These are phyloP conservation scores for Pica pica DNA, from an alignment of 2,113 vertebrate genomes.

Conservation along the genomic window DNA sequence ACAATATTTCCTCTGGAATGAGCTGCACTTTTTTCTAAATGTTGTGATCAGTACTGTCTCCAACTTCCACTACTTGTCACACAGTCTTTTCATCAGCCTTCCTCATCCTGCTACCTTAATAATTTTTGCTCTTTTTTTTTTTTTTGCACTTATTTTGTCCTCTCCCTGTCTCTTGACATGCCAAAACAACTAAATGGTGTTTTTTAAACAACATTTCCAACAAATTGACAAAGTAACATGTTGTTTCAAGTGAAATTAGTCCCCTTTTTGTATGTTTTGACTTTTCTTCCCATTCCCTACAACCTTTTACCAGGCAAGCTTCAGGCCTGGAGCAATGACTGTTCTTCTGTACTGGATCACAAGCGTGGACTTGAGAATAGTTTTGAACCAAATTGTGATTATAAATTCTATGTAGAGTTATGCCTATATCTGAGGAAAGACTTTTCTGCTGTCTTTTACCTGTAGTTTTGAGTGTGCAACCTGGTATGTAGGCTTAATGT, in stretches of 20 bases:
- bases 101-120: not conserved
- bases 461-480: not conserved
- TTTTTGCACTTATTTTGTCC: not conserved
- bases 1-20: not conserved
- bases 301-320: not conserved
- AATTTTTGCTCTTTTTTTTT: not conserved
- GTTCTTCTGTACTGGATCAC: not conserved
- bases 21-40: not conserved
- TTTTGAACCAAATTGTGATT: not conserved
- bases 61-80: not conserved
- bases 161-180: not conserved
- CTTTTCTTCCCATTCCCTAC: not conserved
- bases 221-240: not conserved
- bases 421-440: not conserved
- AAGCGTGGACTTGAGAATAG: not conserved
- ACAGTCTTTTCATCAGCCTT: not conserved
- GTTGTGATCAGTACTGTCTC: not conserved
- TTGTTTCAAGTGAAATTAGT: not conserved
- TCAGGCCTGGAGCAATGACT: not conserved
- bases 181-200: not conserved
- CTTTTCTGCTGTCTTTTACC: not conserved
- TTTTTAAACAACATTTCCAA: not conserved
- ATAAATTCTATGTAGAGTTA: not conserved
- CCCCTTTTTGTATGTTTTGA: not conserved
- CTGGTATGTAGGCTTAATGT: not conserved